Evolutionary conservation across 1,140 invertebrate genomes (phyloP).

Genomic region (Vanessa tameamea): DNA sequence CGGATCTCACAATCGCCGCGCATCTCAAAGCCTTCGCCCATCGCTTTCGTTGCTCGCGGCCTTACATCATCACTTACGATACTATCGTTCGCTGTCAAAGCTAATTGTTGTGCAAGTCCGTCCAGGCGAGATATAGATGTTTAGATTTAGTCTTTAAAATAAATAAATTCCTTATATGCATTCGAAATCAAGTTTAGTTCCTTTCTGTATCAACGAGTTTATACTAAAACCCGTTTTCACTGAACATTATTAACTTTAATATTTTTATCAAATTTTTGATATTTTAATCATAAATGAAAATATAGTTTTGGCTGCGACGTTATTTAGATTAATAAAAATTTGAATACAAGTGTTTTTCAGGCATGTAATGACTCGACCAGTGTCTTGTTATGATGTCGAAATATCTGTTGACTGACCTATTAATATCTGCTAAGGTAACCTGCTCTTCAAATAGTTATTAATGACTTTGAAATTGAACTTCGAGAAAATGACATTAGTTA

Average conservation of each 20-base stretch:
- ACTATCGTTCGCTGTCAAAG: conserved; percentile 12
- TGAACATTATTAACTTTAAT: not conserved
- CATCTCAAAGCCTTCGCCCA: conserved; percentile 23
- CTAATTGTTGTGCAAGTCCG: conserved; percentile 12
- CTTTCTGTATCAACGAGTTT: not conserved
- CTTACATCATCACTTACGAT: conserved; percentile 29
- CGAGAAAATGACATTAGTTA: too few species aligned
- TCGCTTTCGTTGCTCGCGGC: conserved; percentile 19
- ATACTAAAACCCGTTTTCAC: conserved; percentile 19
- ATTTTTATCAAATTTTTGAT: not conserved
- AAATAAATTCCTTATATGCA: not conserved
- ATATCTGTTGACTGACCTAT: too few species aligned
- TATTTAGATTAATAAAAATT: too few species aligned
- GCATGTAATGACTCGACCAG: too few species aligned
- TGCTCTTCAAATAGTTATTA: too few species aligned
- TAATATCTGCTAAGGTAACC: too few species aligned
- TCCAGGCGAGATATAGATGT: not conserved
- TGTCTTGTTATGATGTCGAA: too few species aligned
- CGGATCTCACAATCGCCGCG: conserved; percentile 7
- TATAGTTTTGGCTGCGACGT: too few species aligned
- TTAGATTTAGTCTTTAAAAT: not conserved
- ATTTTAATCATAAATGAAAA: not conserved
- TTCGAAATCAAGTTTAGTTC: not conserved
- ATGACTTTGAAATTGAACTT: too few species aligned
- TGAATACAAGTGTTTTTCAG: too few species aligned